Conservation (phyloP, 2,113 vertebrate genomes). For the Egretta garzetta region DNA sequence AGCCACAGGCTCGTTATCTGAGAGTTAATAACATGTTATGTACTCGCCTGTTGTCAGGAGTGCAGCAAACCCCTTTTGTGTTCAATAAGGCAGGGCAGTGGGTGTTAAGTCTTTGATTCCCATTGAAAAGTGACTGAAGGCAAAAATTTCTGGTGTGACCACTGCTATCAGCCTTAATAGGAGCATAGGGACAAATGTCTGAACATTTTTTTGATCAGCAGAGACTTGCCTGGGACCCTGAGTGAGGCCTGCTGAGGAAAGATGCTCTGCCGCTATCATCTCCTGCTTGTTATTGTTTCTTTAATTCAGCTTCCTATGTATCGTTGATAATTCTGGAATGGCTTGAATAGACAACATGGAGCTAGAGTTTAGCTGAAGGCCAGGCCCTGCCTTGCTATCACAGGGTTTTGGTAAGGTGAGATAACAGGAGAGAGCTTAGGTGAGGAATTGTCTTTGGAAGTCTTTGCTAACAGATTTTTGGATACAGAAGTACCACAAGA, state of each 20-base stretch:
- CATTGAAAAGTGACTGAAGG: neutral
- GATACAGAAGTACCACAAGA: neutral
- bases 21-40: rapidly evolving
- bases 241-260: neutral
- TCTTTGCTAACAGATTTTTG: neutral
- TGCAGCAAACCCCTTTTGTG: neutral
- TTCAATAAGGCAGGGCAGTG: neutral
- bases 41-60: neutral
- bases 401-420: neutral
- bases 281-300: neutral
- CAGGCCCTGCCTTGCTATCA: neutral
- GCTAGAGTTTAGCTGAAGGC: neutral
- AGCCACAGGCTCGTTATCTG: neutral
- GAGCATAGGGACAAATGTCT: neutral
- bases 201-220: neutral
- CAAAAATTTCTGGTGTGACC: neutral
- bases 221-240: neutral
- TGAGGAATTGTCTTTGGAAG: neutral
- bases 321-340: neutral
- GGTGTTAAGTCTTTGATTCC: neutral
- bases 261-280: neutral
- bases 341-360: neutral
- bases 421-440: neutral
- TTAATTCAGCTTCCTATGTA: neutral
- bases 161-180: neutral